Evolutionary conservation across 1,140 invertebrate genomes (phyloP), one percentile per base, ranked within the genome.

Genomic region (Arion vulgaris): DNA sequence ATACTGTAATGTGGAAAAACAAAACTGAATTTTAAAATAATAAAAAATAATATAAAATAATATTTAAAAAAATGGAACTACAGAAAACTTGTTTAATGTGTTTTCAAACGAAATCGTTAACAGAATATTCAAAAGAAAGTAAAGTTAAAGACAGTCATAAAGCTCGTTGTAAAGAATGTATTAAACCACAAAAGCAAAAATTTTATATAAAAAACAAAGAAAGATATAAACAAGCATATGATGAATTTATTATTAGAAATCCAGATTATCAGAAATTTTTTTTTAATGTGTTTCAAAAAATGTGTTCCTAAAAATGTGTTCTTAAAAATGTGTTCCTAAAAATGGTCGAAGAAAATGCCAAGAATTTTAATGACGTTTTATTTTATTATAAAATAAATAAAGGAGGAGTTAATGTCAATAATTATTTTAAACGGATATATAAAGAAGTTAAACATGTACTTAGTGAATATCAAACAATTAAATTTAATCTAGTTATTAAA

Each of bases 361-460:
- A 62, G 57, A 62, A 62, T 62, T 62, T 62, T n/a, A 62, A 62
- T n/a, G 57, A 62, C 26, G 57, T 62, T n/a, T 62, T 62, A 62
- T 62, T 62, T 13, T 19, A 19, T 13, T 62, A 62, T n/a, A 62
- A 62, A 62, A 62, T 62, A 62, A 62, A 62, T 62, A 62, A 62
- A 62, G 57, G 26, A n/a, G 57, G 26, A 23, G 57, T 62, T 5
- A 62, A 62, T 62, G 57, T 62, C 11, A 62, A 62, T 62, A 62
- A 62, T 62, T 62, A 23, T 62, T 62, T 62, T 62, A 62, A n/a
- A 62, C 13, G 26, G 26, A 62, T 62, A 62, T 62, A 62, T 62
- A 62, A 62, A 19, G 57, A 62, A 62, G 26, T 62, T 19, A 62
- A n/a, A 62, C 13, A n/a, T 19, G 13, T 62, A n/a, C 57, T 62